phyloP scores from a whole-genome alignment of 2,113 vertebrate species.

The Brienomyrus longianalis region DNA sequence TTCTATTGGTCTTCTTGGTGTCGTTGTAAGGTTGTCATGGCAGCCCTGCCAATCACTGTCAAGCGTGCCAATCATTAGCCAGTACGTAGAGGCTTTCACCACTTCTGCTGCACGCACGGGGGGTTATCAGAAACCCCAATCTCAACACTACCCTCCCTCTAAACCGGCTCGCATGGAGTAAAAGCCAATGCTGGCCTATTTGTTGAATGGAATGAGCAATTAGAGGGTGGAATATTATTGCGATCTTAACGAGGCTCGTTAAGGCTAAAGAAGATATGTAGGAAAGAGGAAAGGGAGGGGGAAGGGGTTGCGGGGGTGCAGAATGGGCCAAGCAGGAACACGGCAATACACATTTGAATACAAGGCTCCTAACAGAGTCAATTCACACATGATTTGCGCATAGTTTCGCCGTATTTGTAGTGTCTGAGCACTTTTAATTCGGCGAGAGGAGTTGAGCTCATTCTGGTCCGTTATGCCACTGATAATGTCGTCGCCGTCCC shows the following conservation, averaged over 20 bases:
- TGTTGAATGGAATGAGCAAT: slow-evolving; percentile 89
- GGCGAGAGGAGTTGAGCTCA: slow-evolving; percentile 68
- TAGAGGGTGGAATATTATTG: slow-evolving; percentile 85
- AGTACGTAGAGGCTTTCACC: slow-evolving; percentile 98
- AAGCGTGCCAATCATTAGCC: slow-evolving; percentile 98
- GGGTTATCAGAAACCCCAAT: slow-evolving; percentile 80
- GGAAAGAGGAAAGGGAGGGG: slow-evolving; percentile 59
- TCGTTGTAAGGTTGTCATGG: slow-evolving; percentile 98
- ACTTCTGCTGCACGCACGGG: slow-evolving; percentile 73
- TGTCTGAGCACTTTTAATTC: slow-evolving; percentile 64
- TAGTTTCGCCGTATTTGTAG: slow-evolving; percentile 68
- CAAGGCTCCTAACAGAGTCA: slow-evolving; percentile 64
- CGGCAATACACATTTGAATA: slow-evolving; percentile 69
- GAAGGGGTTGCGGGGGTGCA: slow-evolving; percentile 59
- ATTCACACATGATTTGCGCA: slow-evolving; percentile 68
- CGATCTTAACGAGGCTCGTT: slow-evolving; percentile 81
- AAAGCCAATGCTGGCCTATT: slow-evolving; percentile 74
- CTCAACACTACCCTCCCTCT: slow-evolving; percentile 80
- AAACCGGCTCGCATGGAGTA: slow-evolving; percentile 74
- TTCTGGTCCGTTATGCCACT: slow-evolving; percentile 53
- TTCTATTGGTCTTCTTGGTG: slow-evolving; percentile 99
- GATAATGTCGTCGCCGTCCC: slow-evolving; percentile 41
- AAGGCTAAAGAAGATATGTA: slow-evolving; percentile 74
- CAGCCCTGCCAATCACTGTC: slow-evolving; percentile 99
- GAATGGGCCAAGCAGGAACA: slow-evolving; percentile 72